A percentile compares a stretch with the other conserved stretches of the same genome.
These are phyloP conservation scores for Doris montereyensis DNA, from an alignment of 2,888 invertebrate genomes.

Conservation along the genomic window DNA sequence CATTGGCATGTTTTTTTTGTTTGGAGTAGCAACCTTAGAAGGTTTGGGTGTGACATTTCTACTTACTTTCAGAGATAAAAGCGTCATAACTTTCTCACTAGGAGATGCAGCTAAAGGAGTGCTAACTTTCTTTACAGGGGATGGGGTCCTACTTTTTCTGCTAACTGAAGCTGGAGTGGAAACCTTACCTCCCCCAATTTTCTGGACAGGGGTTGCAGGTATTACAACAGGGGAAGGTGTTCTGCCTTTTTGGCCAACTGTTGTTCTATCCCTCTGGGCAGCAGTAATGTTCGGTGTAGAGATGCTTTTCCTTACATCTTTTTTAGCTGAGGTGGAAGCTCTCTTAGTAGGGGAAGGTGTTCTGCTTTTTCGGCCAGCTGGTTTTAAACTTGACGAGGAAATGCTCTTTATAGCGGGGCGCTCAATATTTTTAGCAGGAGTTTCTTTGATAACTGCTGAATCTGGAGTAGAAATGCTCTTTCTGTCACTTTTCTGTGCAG, in stretches of 20 bases:
- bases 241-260: not conserved
- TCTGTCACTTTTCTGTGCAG: no score
- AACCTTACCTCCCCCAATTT: not conserved
- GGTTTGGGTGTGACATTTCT: not conserved
- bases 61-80: not conserved
- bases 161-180: not conserved
- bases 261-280: no score
- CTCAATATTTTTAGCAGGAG: no score
- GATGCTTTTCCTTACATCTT: not conserved
- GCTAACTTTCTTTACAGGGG: not conserved
- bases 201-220: not conserved
- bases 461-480: no score
- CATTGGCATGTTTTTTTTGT: not conserved
- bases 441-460: no score
- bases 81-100: no score
- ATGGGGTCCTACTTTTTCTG: not conserved
- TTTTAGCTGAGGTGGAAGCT: not conserved
- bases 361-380: not conserved
- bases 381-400: not conserved
- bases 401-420: not conserved
- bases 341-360: not conserved
- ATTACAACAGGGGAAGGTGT: not conserved
- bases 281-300: no score
- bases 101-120: not conserved
- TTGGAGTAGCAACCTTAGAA: not conserved